A percentile compares a stretch with the other conserved stretches of the same genome.
phyloP scores from a whole-genome alignment of 2,888 invertebrate species.

The Euphydryas editha region DNA sequence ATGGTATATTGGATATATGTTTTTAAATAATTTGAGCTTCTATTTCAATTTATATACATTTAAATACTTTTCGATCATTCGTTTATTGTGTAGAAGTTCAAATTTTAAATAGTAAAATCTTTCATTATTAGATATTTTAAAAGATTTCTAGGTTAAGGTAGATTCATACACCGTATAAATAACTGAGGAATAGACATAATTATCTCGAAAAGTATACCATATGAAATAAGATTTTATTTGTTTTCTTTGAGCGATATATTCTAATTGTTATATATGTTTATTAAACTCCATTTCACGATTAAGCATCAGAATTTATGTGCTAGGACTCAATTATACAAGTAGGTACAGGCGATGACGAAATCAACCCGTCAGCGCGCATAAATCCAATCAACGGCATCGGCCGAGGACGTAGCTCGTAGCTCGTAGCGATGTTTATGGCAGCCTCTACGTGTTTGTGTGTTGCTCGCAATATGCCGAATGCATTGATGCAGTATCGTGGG shows the following conservation, averaged over 20 bases:
- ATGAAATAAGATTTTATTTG: not conserved
- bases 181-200: too few species aligned
- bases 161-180: too few species aligned
- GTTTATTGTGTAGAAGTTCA: not conserved
- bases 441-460: constrained; percentile 48
- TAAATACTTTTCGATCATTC: not conserved
- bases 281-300: constrained; percentile 4
- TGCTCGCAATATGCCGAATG: constrained; percentile 70
- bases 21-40: not conserved
- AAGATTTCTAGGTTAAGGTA: too few species aligned
- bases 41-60: not conserved
- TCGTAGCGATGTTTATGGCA: constrained; percentile 60
- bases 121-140: too few species aligned
- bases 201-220: not conserved
- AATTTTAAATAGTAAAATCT: too few species aligned
- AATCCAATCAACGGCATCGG: constrained; percentile 73
- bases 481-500: constrained; percentile 62
- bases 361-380: constrained; percentile 59
- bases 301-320: constrained; percentile 9
- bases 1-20: constrained; percentile 8
- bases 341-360: constrained; percentile 39
- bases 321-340: constrained; percentile 36
- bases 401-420: constrained; percentile 53
- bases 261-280: too few species aligned
- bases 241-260: not conserved